Percentiles rank a stretch among this genome's conserved stretches.
These are phyloP conservation scores for Hydrochoerus hydrochaeris DNA, from an alignment of 2,113 vertebrate genomes.

Conservation along the genomic window DNA sequence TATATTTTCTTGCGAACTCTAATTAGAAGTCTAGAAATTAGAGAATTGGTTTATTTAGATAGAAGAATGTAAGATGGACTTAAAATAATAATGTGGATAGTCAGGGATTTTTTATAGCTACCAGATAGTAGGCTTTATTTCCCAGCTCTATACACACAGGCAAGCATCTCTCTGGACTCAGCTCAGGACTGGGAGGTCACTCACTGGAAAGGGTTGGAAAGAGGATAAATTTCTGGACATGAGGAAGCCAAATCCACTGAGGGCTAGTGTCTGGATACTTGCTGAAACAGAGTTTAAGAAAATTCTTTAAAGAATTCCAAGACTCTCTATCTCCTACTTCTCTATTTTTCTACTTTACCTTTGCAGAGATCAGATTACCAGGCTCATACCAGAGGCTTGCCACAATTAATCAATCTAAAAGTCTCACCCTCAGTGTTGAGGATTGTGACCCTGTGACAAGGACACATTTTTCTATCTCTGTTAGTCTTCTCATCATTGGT, in stretches of 20 bases:
- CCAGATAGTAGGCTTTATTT: not conserved
- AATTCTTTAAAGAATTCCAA: not conserved
- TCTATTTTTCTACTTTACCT: not conserved
- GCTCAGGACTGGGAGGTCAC: not conserved
- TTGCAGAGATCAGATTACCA: not conserved
- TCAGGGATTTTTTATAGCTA: not conserved
- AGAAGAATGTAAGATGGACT: not conserved
- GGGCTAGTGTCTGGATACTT: not conserved
- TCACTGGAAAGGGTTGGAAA: not conserved
- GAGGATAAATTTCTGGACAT: not conserved
- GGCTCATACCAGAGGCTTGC: too few relatives aligned
- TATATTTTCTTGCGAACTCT: not conserved
- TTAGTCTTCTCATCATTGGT: not conserved
- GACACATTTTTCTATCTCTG: not conserved
- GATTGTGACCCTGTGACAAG: not conserved
- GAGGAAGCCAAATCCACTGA: not conserved
- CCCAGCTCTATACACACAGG: not conserved
- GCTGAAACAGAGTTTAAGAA: not conserved
- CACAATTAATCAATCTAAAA: not conserved
- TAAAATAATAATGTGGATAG: not conserved
- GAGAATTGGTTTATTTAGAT: not conserved
- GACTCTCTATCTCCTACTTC: accelerated
- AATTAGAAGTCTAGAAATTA: not conserved
- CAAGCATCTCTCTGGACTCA: not conserved
- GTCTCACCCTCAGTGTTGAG: not conserved